Conservation (phyloP, 92 coral and sea anemone genomes). For the Zoanthus solanderi region DNA sequence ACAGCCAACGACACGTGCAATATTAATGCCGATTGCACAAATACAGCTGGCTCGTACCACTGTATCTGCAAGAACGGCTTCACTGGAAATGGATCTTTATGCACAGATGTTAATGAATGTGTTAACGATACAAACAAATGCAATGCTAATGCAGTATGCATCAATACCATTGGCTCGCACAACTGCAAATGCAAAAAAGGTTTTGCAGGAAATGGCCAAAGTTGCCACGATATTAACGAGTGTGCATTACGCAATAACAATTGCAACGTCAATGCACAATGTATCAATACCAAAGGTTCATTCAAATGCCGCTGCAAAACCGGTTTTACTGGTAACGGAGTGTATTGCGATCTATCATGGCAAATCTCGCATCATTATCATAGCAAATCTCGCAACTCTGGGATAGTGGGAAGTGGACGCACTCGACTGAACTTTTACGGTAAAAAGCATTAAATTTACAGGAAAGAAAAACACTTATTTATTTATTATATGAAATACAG, state of each 20-base stretch:
- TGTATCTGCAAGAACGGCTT: slow-evolving; percentile 53
- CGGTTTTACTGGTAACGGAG: not conserved
- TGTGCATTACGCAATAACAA: not conserved
- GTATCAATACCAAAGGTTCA: slow-evolving; percentile 43
- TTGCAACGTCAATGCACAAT: slow-evolving; percentile 12
- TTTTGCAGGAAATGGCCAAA: too few relatives aligned
- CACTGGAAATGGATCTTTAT: slow-evolving; percentile 20
- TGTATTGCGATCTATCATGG: too few relatives aligned
- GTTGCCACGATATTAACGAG: too few relatives aligned
- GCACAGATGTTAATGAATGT: slow-evolving; percentile 56
- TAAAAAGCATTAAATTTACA: too few relatives aligned
- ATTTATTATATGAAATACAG: too few relatives aligned
- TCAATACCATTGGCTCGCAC: too few relatives aligned
- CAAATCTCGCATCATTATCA: too few relatives aligned
- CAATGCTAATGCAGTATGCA: too few relatives aligned
- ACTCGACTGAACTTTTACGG: not conserved
- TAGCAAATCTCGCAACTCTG: not conserved
- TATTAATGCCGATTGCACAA: not conserved
- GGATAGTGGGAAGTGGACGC: slow-evolving; percentile 32
- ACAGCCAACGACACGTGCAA: not conserved
- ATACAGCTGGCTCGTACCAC: not conserved
- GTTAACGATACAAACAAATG: not conserved
- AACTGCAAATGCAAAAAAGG: too few relatives aligned
- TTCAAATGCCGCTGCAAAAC: slow-evolving; percentile 18
- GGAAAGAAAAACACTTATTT: too few relatives aligned